Percentiles rank a stretch among this genome's conserved stretches.
Evolutionary conservation across 2,888 invertebrate genomes (phyloP).

Genomic region (Athalia circularis): DNA sequence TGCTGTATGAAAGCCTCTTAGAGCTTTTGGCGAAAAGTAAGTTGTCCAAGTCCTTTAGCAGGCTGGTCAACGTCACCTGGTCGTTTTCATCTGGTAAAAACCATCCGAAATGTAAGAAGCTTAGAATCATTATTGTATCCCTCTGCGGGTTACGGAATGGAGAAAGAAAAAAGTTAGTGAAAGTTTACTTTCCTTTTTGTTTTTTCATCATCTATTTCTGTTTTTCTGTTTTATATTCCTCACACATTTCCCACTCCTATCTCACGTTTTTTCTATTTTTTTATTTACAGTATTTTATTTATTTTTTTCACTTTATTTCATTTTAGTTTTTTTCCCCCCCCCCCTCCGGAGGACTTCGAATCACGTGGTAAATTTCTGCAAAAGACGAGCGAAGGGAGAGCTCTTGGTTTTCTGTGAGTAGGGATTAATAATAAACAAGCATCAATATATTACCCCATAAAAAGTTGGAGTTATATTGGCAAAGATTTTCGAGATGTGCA

Average conservation of each 20-base stretch:
- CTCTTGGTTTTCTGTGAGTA: not conserved
- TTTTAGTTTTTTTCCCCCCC: not conserved
- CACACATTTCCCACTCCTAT: not conserved
- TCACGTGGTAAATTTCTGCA: not conserved
- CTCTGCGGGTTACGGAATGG: slow-evolving; percentile 48
- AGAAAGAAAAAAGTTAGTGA: slow-evolving; percentile 52
- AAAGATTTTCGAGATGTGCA: slow-evolving; percentile 39
- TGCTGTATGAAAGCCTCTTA: slow-evolving; percentile 35
- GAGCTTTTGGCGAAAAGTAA: slow-evolving; percentile 24
- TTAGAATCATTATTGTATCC: slow-evolving; percentile 63
- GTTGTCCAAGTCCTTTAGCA: slow-evolving; percentile 40
- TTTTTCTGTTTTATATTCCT: not conserved
- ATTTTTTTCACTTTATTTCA: not conserved
- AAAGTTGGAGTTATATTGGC: slow-evolving; percentile 41
- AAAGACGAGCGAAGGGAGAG: not conserved
- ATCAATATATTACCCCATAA: slow-evolving; percentile 45
- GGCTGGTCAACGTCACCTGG: slow-evolving; percentile 43
- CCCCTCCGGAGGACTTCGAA: not conserved
- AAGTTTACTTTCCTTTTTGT: slow-evolving; percentile 45
- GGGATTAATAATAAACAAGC: slow-evolving; percentile 45
- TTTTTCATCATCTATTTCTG: not conserved
- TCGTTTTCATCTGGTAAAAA: slow-evolving; percentile 39
- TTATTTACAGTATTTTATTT: not conserved
- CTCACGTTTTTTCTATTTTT: slow-evolving; percentile 44
- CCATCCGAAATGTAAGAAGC: slow-evolving; percentile 57